Evolutionary conservation across 2,797 vertebrate species (phyloP).

Genomic region (Muscicapa striata): DNA sequence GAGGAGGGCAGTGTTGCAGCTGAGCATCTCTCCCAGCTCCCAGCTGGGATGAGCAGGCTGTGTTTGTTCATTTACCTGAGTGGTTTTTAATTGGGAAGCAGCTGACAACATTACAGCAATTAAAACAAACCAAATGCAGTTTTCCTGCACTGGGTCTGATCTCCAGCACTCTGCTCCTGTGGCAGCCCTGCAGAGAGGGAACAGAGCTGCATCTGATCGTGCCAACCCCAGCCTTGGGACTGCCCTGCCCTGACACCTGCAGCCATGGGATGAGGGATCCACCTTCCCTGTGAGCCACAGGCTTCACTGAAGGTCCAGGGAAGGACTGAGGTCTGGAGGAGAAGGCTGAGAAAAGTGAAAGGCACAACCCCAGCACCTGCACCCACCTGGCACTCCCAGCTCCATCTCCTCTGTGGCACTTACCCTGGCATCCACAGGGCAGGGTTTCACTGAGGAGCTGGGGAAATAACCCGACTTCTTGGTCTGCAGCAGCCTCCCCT

Average conservation of each 20-base stretch:
- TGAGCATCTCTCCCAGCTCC: not conserved
- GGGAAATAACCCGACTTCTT: slow-evolving; percentile 94
- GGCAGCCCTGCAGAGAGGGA: not conserved
- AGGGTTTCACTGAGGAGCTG: slow-evolving; percentile 92
- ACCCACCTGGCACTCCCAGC: accelerated
- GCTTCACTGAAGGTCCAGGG: not conserved
- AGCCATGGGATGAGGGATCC: not conserved
- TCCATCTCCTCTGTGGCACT: not conserved
- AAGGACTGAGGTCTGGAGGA: not conserved
- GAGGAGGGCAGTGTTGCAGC: not conserved
- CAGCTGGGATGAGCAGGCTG: not conserved
- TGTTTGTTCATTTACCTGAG: not conserved
- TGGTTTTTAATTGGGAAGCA: not conserved
- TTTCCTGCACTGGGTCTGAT: not conserved
- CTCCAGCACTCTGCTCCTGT: accelerated
- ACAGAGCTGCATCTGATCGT: not conserved
- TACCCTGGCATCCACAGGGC: slow-evolving; percentile 90
- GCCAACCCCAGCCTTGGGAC: not conserved
- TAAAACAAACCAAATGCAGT: not conserved
- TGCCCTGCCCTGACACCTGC: not conserved
- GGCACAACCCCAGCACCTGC: not conserved
- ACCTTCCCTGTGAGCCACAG: not conserved
- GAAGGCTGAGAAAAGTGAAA: not conserved
- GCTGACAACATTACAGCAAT: not conserved
- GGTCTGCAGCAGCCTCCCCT: slow-evolving; percentile 90